Conservation (phyloP, 2,888 invertebrate species). For the Phanerotoma sp. region DNA sequence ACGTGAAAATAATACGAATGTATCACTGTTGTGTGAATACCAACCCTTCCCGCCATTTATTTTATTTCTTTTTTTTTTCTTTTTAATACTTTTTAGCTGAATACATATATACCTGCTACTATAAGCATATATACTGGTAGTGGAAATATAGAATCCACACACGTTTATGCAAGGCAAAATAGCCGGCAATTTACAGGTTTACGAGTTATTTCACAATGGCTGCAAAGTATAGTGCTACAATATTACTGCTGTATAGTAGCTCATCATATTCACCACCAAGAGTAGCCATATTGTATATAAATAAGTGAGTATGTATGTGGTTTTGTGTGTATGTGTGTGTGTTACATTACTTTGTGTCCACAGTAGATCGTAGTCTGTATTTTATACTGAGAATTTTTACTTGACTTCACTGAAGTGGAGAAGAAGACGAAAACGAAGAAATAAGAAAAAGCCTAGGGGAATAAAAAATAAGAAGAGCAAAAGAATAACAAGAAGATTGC, state of each 20-base stretch:
- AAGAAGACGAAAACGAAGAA: too few relatives aligned
- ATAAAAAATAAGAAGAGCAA: too few relatives aligned
- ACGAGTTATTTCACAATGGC: constrained; percentile 59
- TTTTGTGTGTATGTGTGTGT: constrained; percentile 7
- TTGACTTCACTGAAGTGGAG: too few relatives aligned
- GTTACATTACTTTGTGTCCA: constrained; percentile 27
- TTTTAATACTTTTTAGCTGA: neutral
- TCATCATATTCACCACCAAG: constrained; percentile 21
- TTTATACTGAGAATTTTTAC: constrained; percentile 5
- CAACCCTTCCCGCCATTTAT: too few relatives aligned
- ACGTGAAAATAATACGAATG: too few relatives aligned
- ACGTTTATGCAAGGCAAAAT: constrained; percentile 45
- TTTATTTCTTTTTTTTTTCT: too few relatives aligned
- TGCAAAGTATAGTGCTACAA: constrained; percentile 56
- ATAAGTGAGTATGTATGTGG: constrained; percentile 4
- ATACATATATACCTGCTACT: constrained; percentile 16
- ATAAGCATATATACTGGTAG: constrained; percentile 12
- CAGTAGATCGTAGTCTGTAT: constrained; percentile 3
- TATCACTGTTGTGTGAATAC: too few relatives aligned
- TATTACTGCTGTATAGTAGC: constrained; percentile 41
- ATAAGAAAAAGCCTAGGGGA: too few relatives aligned
- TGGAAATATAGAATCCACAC: constrained; percentile 14
- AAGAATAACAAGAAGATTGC: too few relatives aligned
- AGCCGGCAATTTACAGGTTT: constrained; percentile 57
- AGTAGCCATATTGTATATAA: constrained; percentile 15